Conservation (phyloP, 2,797 vertebrate genomes). For the Myotis myotis region DNA sequence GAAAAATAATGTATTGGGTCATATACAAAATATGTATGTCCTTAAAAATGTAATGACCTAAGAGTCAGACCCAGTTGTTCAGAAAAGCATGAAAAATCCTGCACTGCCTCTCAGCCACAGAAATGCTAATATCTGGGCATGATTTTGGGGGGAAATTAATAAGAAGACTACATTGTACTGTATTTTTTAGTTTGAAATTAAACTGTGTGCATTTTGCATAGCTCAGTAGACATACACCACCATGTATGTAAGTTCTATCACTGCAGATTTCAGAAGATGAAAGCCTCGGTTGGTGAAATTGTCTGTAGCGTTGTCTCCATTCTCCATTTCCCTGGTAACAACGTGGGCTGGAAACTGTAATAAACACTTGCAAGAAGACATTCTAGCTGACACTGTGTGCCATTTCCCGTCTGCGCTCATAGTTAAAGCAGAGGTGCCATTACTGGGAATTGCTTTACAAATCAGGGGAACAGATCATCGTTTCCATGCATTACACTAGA, state of each 20-base stretch:
- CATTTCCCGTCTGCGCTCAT: neutral
- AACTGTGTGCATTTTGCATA: neutral
- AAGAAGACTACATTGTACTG: neutral
- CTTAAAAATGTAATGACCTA: neutral
- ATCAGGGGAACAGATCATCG: neutral
- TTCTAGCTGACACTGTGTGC: neutral
- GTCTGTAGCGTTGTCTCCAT: neutral
- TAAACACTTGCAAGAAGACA: neutral
- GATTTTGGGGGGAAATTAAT: neutral
- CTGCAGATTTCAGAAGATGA: neutral
- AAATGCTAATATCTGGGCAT: neutral
- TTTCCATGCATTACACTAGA: neutral
- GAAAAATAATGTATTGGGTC: neutral
- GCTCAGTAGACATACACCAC: neutral
- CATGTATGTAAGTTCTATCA: neutral
- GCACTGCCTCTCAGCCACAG: neutral
- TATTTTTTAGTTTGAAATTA: conserved; percentile 6
- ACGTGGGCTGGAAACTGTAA: neutral
- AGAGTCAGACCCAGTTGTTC: neutral
- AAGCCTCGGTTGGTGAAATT: neutral
- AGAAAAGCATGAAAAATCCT: neutral
- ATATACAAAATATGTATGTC: neutral
- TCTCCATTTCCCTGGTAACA: neutral
- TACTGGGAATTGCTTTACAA: neutral
- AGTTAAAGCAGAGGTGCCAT: neutral